These are phyloP conservation scores for Syrmaticus mikado DNA, from an alignment of 2,113 vertebrate species.

Conservation along the genomic window DNA sequence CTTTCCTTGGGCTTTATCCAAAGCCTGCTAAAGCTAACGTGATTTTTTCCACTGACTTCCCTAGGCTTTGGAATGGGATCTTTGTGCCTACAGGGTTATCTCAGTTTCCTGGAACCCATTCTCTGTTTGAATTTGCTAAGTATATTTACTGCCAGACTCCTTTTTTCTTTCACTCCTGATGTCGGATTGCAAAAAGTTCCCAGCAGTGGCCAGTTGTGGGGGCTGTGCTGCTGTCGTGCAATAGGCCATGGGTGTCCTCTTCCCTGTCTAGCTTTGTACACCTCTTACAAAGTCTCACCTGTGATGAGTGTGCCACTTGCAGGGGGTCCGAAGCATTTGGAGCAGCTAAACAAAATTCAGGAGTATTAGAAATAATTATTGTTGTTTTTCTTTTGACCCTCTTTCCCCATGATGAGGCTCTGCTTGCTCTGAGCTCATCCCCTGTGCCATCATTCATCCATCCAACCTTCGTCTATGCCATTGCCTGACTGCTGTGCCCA, in stretches of 20 bases:
- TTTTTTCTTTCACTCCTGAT: neutral
- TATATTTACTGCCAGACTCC: constrained; percentile 39
- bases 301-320: rapidly evolving
- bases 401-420: neutral
- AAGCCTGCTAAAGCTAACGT: neutral
- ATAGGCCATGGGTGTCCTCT: neutral
- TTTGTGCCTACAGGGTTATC: constrained; percentile 55
- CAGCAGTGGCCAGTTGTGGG: neutral
- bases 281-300: neutral
- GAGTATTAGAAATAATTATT: neutral
- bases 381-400: neutral
- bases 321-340: neutral
- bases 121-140: constrained; percentile 52
- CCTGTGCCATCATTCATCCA: neutral
- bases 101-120: constrained; percentile 55
- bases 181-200: constrained; percentile 23
- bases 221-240: neutral
- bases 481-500: neutral
- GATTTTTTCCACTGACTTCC: constrained; percentile 24
- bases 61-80: constrained; percentile 29
- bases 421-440: neutral
- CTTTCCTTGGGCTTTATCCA: constrained; percentile 5
- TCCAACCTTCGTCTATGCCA: neutral
- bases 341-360: neutral
- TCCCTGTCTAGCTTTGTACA: neutral